Base-by-base conservation (phyloP, 2,797 vertebrate genomes). In the Tragelaphus oryx region DNA sequence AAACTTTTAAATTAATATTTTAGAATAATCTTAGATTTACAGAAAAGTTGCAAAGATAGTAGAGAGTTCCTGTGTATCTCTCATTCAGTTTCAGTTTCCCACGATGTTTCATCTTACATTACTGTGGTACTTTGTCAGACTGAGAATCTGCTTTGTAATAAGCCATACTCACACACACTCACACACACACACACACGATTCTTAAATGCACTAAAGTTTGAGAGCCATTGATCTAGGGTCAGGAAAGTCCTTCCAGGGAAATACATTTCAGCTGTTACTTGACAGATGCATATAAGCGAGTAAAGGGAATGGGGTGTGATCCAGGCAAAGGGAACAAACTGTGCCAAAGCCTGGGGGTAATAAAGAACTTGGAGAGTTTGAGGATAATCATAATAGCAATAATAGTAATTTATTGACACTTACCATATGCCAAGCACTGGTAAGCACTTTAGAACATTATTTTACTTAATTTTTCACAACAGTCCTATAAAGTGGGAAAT, bases 381-480 rank as follows among this genome's bases (percentile, higher is more conserved):
- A 95, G 68, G 91, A 89, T 79, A 91, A 94, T 95, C 93, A 76
- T 93, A 89, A 87, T 71, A 91, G 80, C 87, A 65, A 93, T 91
- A 96, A 96, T 89, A 80, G 80, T 95, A 95, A 95, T 95, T 94
- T 93, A 97, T 93, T 85, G 93, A 82, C 80, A 85, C 89, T 89
- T 87, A 81, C 86, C 82, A 87, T 89, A 95, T 91, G 89, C 85
- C 93, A 96, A 96, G 37, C 52, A 80, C 54, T 93, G 79, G 71
- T 95, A 89, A 96, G 92, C 95, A 93, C 91, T 96, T 95, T 81
- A 81, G 80, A 95, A 95, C 52, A 95, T 96, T 87, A 94, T 95
- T 95, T 93, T 48, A 96, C 80, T 92, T 81, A 94, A 93, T 93
- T 97, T 96, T 95, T 96, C 89, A 97, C 93, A 88, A 93, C 37